Percentiles rank a stretch among this genome's conserved stretches.
Conservation (phyloP, 2,113 vertebrate genomes). For the Platycercus adscitus region DNA sequence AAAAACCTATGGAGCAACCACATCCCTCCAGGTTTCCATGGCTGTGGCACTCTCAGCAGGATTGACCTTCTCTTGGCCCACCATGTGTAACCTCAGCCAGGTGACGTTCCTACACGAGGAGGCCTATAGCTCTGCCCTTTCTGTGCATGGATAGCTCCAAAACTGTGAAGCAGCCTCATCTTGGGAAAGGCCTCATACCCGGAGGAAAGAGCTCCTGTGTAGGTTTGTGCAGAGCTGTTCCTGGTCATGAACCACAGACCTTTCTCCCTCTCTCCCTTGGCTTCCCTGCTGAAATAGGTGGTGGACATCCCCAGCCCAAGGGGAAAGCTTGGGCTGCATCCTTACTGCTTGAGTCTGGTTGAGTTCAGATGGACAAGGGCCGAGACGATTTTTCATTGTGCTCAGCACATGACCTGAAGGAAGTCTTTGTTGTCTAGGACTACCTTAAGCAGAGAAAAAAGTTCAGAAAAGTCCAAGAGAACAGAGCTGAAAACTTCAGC, state of each 20-base stretch:
- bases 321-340: background rate
- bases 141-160: background rate
- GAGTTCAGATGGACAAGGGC: background rate
- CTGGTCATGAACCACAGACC: background rate
- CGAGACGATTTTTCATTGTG: background rate
- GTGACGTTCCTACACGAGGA: rapidly evolving
- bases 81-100: background rate
- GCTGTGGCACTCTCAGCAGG: background rate
- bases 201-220: background rate
- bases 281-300: background rate
- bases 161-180: background rate
- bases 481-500: background rate
- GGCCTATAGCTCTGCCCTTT: background rate
- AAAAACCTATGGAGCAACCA: background rate
- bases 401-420: background rate
- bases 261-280: background rate
- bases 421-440: background rate
- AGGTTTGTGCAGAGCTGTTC: background rate
- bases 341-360: background rate
- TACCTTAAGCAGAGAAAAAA: background rate
- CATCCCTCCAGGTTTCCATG: background rate
- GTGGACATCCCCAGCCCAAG: rapidly evolving
- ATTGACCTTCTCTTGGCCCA: background rate
- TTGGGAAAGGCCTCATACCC: background rate
- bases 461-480: background rate